phyloP scores from a whole-genome alignment of 1,140 invertebrate species.

The Polypedilum pembai region DNA sequence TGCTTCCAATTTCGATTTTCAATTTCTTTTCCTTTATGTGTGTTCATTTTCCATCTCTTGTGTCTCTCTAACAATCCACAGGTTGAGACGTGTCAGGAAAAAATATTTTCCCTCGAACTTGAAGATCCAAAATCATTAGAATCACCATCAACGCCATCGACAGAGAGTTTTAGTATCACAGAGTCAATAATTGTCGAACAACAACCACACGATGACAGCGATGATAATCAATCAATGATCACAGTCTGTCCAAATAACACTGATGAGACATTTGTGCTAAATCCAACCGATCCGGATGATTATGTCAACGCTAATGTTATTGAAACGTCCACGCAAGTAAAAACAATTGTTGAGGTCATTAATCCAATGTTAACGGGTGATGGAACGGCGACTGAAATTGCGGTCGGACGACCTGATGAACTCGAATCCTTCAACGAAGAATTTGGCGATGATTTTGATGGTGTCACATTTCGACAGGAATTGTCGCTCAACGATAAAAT shows the following conservation, averaged over 20 bases:
- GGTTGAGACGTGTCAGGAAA: constrained; percentile 81
- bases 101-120: constrained; percentile 78
- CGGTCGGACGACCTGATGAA: constrained; percentile 35
- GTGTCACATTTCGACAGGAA: constrained; percentile 33
- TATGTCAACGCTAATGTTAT: constrained; percentile 20
- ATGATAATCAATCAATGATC: constrained; percentile 17
- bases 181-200: background rate
- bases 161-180: background rate
- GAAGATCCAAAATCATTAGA: constrained; percentile 39
- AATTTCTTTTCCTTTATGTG: background rate
- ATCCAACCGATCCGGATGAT: constrained; percentile 15
- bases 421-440: constrained; percentile 35
- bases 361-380: constrained; percentile 42
- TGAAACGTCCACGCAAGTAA: constrained; percentile 16
- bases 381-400: constrained; percentile 39
- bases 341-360: constrained; percentile 43
- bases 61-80: constrained; percentile 42
- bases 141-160: constrained; percentile 17
- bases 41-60: background rate
- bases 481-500: constrained; percentile 44
- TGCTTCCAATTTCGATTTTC: constrained; percentile 7
- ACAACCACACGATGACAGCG: background rate
- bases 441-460: constrained; percentile 31
- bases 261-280: background rate
- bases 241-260: constrained; percentile 2